Percentiles rank a stretch among this genome's conserved stretches.
Evolutionary conservation across 2,888 invertebrate species (phyloP).

Genomic region (Beris chalybata): DNA sequence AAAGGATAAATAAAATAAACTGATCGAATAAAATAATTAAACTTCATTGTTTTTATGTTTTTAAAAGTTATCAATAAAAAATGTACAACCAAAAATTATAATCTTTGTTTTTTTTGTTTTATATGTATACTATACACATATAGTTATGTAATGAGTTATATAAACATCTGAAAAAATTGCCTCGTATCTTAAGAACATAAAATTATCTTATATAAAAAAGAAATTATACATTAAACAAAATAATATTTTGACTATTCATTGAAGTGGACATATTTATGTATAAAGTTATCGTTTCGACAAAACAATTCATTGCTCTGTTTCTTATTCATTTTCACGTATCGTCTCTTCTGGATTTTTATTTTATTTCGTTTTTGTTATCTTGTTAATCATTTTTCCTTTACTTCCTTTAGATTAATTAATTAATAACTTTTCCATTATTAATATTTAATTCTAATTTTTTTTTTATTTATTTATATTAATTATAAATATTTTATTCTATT

Average conservation of each 20-base stretch:
- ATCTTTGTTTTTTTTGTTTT: constrained; percentile 1
- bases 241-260: constrained; percentile 26
- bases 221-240: constrained; percentile 23
- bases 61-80: constrained; percentile 25
- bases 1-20: constrained; percentile 15
- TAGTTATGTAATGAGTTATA: constrained; percentile 6
- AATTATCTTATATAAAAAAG: constrained; percentile 15
- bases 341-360: neutral
- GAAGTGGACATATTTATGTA: constrained; percentile 2
- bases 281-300: neutral
- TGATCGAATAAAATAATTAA: neutral
- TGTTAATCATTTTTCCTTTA: constrained; percentile 4
- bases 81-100: constrained; percentile 28
- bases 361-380: constrained; percentile 5
- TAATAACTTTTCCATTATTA: constrained; percentile 2
- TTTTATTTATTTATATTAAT: constrained; percentile 14
- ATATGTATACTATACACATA: constrained; percentile 19
- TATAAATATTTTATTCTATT: constrained; percentile 23
- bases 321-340: too few species aligned
- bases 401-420: constrained; percentile 12
- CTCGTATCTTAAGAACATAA: constrained; percentile 22
- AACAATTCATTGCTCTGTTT: too few species aligned
- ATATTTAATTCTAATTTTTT: constrained; percentile 11
- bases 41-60: constrained; percentile 16
- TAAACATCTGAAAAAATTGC: constrained; percentile 11